phyloP scores from a whole-genome alignment of 2,797 vertebrate genomes.

The Aplochiton taeniatus region DNA sequence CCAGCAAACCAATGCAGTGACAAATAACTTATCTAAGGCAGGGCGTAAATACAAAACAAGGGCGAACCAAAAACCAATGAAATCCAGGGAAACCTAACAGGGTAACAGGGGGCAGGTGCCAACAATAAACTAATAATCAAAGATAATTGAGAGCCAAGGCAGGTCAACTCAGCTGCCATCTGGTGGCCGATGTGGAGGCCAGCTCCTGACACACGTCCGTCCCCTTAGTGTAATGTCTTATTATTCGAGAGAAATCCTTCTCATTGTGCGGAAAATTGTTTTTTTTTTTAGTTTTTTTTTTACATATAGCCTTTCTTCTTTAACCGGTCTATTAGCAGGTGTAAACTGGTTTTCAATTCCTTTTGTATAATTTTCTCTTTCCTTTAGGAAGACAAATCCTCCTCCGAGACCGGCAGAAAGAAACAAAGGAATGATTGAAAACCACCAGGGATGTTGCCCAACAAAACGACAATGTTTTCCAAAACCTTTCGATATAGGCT shows the following conservation, averaged over 20 bases:
- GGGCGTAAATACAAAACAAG: too few species aligned
- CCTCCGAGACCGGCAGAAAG: constrained; percentile 55
- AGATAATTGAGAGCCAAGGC: too few species aligned
- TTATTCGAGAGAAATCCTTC: constrained; percentile 57
- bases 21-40: too few species aligned
- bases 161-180: too few species aligned
- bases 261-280: constrained; percentile 58
- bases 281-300: too few species aligned
- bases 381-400: constrained; percentile 54
- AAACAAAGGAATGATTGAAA: constrained; percentile 38
- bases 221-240: constrained; percentile 53
- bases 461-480: constrained; percentile 29
- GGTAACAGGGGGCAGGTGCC: too few species aligned
- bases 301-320: constrained; percentile 62
- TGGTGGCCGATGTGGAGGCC: too few species aligned
- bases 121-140: too few species aligned
- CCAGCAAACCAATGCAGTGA: too few species aligned
- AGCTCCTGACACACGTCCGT: too few species aligned
- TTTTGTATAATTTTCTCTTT: constrained; percentile 35
- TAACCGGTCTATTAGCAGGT: constrained; percentile 61
- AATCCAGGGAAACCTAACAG: too few species aligned
- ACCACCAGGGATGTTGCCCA: constrained; percentile 45
- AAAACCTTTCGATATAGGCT: constrained; percentile 34
- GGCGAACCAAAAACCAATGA: too few species aligned
- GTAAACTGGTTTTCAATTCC: constrained; percentile 71